Conservation (phyloP, 2,888 invertebrate species). For the Monopis laevigella region DNA sequence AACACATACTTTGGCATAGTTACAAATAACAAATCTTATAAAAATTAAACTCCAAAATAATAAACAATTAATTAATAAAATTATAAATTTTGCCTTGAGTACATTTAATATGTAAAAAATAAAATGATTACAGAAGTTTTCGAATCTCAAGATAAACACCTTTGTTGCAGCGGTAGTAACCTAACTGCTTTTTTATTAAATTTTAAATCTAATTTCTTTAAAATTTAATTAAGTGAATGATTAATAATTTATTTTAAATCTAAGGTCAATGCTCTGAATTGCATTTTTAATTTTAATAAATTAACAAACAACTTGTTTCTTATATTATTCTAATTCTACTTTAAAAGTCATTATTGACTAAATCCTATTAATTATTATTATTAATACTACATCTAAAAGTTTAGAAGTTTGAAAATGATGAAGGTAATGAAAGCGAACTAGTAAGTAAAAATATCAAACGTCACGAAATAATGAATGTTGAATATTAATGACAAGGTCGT, state of each 20-base stretch:
- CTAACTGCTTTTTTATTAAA: too few relatives aligned
- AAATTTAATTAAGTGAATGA: neutral
- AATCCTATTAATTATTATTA: conserved; percentile 27
- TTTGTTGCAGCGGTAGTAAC: too few relatives aligned
- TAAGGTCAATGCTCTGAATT: conserved; percentile 64
- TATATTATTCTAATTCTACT: conserved; percentile 39
- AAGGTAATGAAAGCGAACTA: too few relatives aligned
- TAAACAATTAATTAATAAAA: too few relatives aligned
- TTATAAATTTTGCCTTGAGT: conserved; percentile 1
- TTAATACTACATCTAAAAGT: conserved; percentile 14
- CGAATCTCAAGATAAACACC: neutral
- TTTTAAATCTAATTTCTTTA: conserved; percentile 4
- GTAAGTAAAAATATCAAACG: too few relatives aligned
- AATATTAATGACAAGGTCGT: too few relatives aligned
- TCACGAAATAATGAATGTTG: too few relatives aligned
- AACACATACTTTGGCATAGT: too few relatives aligned
- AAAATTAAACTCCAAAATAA: too few relatives aligned
- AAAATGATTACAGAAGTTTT: neutral
- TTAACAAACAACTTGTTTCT: conserved; percentile 64
- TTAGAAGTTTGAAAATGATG: neutral
- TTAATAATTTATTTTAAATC: conserved; percentile 28
- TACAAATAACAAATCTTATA: too few relatives aligned
- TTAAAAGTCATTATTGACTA: conserved; percentile 35
- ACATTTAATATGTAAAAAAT: neutral
- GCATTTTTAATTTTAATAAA: conserved; percentile 57